These are phyloP conservation scores for Gavia stellata DNA, from an alignment of 2,113 vertebrate genomes.

Conservation along the genomic window DNA sequence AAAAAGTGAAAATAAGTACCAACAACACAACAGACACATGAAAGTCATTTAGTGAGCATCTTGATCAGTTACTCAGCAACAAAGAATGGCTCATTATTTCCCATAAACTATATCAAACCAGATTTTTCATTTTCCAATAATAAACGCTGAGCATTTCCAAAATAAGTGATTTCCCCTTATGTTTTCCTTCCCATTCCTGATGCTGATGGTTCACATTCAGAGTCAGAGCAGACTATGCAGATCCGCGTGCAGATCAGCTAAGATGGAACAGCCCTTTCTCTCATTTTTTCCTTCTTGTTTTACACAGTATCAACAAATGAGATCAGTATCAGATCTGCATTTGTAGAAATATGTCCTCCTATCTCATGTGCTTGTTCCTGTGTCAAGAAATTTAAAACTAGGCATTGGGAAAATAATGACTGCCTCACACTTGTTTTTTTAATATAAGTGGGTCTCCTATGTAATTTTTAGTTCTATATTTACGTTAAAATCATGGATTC, in stretches of 20 bases:
- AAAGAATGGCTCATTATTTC: not conserved
- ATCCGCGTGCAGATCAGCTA: not conserved
- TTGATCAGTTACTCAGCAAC: not conserved
- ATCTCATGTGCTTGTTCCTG: not conserved
- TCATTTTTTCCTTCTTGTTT: not conserved
- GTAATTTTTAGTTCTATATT: not conserved
- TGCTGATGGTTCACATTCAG: not conserved
- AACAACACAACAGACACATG: not conserved
- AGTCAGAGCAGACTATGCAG: not conserved
- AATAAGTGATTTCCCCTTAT: not conserved
- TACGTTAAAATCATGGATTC: not conserved
- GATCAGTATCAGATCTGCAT: not conserved
- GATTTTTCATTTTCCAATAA: not conserved
- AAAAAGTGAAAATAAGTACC: not conserved
- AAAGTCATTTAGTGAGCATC: not conserved
- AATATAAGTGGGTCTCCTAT: not conserved
- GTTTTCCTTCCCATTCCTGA: not conserved
- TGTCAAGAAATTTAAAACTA: not conserved
- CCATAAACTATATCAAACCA: not conserved
- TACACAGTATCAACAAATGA: not conserved
- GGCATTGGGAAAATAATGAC: not conserved
- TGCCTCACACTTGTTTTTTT: not conserved
- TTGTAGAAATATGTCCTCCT: not conserved
- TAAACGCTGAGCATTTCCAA: rapidly evolving
- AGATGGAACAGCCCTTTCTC: not conserved